Conservation (phyloP, 2,888 invertebrate species). For the Litoditis marina region DNA sequence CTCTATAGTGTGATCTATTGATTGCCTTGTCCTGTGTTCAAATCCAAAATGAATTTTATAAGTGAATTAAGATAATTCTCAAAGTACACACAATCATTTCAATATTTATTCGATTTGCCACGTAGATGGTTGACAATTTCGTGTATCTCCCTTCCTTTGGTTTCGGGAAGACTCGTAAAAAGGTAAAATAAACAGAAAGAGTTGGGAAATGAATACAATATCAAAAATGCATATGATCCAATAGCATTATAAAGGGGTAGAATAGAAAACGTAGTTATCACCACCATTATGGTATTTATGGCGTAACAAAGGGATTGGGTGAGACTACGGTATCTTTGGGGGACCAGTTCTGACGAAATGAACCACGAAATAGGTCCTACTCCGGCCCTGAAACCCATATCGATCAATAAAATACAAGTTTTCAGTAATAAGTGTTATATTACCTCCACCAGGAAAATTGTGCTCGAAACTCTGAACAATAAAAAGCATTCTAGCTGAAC, state of each 20-base stretch:
- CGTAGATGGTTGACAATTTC: constrained; percentile 46
- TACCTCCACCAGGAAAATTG: too few relatives aligned
- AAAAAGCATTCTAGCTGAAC: too few relatives aligned
- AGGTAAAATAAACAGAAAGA: constrained; percentile 31
- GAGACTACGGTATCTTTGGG: constrained; percentile 46
- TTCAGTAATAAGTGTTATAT: too few relatives aligned
- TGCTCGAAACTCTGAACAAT: too few relatives aligned
- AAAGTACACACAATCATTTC: too few relatives aligned
- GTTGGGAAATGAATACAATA: constrained; percentile 44
- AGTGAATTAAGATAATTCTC: too few relatives aligned
- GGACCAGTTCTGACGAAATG: constrained; percentile 47
- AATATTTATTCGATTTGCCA: too few relatives aligned
- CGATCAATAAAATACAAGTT: too few relatives aligned
- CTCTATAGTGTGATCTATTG: too few relatives aligned
- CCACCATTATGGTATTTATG: constrained; percentile 45
- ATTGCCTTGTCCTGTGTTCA: too few relatives aligned
- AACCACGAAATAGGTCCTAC: constrained; percentile 55
- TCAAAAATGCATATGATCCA: constrained; percentile 43
- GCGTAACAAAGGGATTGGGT: constrained; percentile 46
- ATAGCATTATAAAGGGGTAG: constrained; percentile 39
- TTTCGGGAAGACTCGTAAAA: constrained; percentile 43
- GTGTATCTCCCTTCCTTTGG: constrained; percentile 49
- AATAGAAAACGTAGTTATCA: constrained; percentile 42
- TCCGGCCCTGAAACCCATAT: constrained; percentile 31
- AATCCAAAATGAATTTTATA: too few relatives aligned